Evolutionary conservation across 2,113 vertebrate species (phyloP).

Genomic region (Eolophus roseicapilla): DNA sequence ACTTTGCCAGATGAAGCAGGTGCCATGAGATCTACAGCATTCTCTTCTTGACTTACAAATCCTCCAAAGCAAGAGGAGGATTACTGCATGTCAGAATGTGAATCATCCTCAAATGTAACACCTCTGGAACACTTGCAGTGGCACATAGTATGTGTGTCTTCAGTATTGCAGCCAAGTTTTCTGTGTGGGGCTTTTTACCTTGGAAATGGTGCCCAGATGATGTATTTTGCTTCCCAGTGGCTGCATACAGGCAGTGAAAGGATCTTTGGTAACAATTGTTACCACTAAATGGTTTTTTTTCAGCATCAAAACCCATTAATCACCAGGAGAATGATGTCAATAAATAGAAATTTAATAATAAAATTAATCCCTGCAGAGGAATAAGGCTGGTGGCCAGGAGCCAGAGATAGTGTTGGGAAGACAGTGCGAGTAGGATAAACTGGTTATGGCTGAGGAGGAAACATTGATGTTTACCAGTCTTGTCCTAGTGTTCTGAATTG

Average conservation of each 20-base stretch:
- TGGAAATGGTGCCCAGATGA: background rate
- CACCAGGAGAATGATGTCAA: background rate
- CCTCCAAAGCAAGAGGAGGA: background rate
- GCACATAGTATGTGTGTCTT: fast-evolving
- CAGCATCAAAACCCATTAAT: background rate
- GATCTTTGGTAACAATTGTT: background rate
- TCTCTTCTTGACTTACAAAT: background rate
- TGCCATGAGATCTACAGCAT: background rate
- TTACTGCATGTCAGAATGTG: background rate
- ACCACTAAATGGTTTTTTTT: background rate
- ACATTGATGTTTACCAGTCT: background rate
- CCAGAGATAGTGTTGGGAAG: background rate
- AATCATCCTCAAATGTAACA: background rate
- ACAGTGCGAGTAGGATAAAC: background rate
- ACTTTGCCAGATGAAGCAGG: background rate
- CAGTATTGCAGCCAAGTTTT: background rate
- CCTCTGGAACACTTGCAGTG: background rate
- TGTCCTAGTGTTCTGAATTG: background rate
- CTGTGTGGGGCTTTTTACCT: background rate
- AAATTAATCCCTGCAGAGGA: background rate
- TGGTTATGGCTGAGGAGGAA: background rate
- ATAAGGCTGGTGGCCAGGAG: background rate
- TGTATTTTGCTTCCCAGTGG: background rate
- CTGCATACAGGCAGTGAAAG: background rate
- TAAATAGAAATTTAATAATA: background rate